phyloP scores from a whole-genome alignment of 2,888 invertebrate genomes.

The Maniola hyperantus region DNA sequence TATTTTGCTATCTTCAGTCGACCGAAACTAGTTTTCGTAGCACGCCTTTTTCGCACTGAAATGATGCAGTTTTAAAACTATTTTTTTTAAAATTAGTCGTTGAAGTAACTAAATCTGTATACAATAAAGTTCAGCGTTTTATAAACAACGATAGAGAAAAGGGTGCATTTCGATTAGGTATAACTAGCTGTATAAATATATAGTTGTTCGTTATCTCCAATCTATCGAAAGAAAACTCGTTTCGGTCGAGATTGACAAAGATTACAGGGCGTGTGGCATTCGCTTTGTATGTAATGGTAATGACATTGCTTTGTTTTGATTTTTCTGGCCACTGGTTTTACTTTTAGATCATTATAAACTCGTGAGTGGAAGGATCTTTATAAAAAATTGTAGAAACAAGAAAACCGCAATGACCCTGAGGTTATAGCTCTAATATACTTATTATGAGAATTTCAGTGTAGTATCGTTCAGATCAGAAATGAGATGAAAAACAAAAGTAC shows the following conservation, averaged over 20 bases:
- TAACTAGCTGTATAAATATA: background rate
- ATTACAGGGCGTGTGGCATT: slow-evolving; percentile 24
- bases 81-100: background rate
- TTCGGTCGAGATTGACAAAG: slow-evolving; percentile 23
- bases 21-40: too few species aligned
- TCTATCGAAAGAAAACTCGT: slow-evolving; percentile 18
- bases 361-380: background rate
- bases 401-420: background rate
- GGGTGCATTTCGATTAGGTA: slow-evolving; percentile 14
- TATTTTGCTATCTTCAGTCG: too few species aligned
- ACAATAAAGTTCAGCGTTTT: slow-evolving; percentile 19
- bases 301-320: slow-evolving; percentile 20
- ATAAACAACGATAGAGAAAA: slow-evolving; percentile 14
- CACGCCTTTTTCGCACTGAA: too few species aligned
- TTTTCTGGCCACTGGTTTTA: slow-evolving; percentile 22
- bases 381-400: background rate
- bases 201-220: slow-evolving; percentile 20
- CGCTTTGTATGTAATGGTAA: slow-evolving; percentile 22
- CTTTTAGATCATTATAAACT: slow-evolving; percentile 11
- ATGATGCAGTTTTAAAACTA: too few species aligned
- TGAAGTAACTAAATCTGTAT: slow-evolving; percentile 8
- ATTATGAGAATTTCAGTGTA: too few species aligned
- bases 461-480: too few species aligned
- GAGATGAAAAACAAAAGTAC: too few species aligned
- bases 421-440: background rate